Evolutionary conservation across 2,113 vertebrate genomes (phyloP).

Genomic region (Callipepla californica): DNA sequence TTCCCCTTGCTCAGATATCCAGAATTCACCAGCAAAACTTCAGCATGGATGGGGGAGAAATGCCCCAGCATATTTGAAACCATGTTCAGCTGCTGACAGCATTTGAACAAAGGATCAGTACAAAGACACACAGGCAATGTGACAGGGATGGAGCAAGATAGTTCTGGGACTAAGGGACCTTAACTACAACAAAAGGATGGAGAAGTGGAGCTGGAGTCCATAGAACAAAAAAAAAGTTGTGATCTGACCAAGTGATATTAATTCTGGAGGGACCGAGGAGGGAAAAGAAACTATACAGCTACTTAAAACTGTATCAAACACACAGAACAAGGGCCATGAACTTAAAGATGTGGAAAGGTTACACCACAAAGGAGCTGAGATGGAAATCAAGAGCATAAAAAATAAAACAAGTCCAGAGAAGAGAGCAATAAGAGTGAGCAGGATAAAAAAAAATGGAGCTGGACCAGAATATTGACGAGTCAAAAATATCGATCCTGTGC

Average conservation of each 20-base stretch:
- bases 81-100: not conserved
- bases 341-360: conserved; percentile 43
- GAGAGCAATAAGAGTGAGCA: not conserved
- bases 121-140: not conserved
- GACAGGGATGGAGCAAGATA: not conserved
- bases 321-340: conserved; percentile 20
- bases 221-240: not conserved
- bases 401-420: not conserved
- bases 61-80: not conserved
- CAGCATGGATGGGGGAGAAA: not conserved
- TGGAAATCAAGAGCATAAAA: conserved; percentile 37
- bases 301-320: conserved; percentile 45
- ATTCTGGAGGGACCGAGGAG: conserved; percentile 13
- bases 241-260: conserved; percentile 20
- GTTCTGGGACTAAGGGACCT: not conserved
- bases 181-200: not conserved
- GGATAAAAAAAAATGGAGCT: not conserved
- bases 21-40: not conserved
- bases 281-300: conserved; percentile 36
- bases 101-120: not conserved
- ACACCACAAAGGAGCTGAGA: conserved; percentile 29
- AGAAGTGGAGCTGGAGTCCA: not conserved
- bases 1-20: not conserved
- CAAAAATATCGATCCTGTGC: not conserved
- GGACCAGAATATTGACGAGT: not conserved